Percentiles rank a stretch among this genome's conserved stretches.
Evolutionary conservation across 2,113 vertebrate genomes (phyloP).

Genomic region (Dinomys branickii): DNA sequence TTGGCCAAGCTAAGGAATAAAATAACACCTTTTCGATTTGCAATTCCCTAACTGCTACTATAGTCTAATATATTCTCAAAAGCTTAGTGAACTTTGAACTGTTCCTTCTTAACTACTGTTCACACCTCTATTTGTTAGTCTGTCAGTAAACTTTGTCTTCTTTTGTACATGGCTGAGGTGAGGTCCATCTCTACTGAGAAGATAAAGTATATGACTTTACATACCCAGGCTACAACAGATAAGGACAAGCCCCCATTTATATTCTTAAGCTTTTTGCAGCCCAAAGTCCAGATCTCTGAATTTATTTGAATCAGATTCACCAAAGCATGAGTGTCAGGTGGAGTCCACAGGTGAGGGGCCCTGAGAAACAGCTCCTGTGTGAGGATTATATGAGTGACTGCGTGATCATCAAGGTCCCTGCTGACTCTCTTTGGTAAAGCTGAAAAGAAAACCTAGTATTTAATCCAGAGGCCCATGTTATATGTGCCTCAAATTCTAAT

Average conservation of each 20-base stretch:
- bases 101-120: not conserved
- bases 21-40: conserved; percentile 1
- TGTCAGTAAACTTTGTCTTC: not conserved
- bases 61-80: not conserved
- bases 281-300: not conserved
- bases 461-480: not conserved
- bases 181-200: not conserved
- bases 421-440: not conserved
- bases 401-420: not conserved
- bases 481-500: not conserved
- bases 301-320: not conserved
- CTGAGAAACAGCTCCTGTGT: not conserved
- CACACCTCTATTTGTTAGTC: not conserved
- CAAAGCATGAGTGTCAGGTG: not conserved
- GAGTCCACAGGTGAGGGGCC: not conserved
- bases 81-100: not conserved
- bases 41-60: not conserved
- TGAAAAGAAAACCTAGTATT: not conserved
- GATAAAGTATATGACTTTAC: not conserved
- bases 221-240: not conserved
- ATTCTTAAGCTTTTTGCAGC: not conserved
- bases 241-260: not conserved
- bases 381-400: not conserved
- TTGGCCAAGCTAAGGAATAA: not conserved
- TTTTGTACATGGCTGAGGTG: not conserved